Evolutionary conservation across 2,797 vertebrate genomes (phyloP), one percentile per base, ranked within the genome.

Genomic region (Enteromius paludinosus): DNA sequence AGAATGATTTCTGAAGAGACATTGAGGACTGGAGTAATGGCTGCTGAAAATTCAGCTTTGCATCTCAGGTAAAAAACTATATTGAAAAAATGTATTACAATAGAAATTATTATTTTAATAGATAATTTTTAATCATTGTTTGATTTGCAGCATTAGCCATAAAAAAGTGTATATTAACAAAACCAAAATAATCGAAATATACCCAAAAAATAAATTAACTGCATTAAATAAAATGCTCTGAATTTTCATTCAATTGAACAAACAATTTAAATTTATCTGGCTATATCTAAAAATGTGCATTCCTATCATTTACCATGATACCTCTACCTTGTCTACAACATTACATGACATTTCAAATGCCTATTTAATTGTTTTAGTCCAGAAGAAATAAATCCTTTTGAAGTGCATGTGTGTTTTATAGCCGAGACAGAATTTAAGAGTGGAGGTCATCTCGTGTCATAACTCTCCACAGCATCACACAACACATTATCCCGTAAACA

Each of bases 401-500:
- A 54, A 28, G 38, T 28, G 38, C 56, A 76, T 7, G 73, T 17
- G 54, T 72, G 70, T n/a, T 35, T 54, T n/a, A 33, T 18, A 52
- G 62, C 62, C 17, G 49, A 56, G 35, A 41, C 49, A 9, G 65
- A 71, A 59, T 59, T 8, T 28, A 41, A 45, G 23, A 30, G 30
- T 41, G 35, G 47, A 72, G 62, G 85, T 43, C 35, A 45, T 78
- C 25, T 79, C 73, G 33, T 73, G 52, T 74, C 52, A 33, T 70
- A 68, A 83, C 66, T 61, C 62, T 78, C 74, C 68, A 45, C 69
- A 81, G 73, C 69, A 76, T 81, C 43, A 72, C 30, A 83, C 56
- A 84, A 81, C 77, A 79, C 69, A 83, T 86, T 88, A 85, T 85
- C 74, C 83, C 70, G 33, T 86, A 86, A 85, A 88, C 80, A 81